Evolutionary conservation across 2,888 invertebrate genomes (phyloP), one percentile per base, ranked within the genome.

Genomic region (Scaptomyza parva): DNA sequence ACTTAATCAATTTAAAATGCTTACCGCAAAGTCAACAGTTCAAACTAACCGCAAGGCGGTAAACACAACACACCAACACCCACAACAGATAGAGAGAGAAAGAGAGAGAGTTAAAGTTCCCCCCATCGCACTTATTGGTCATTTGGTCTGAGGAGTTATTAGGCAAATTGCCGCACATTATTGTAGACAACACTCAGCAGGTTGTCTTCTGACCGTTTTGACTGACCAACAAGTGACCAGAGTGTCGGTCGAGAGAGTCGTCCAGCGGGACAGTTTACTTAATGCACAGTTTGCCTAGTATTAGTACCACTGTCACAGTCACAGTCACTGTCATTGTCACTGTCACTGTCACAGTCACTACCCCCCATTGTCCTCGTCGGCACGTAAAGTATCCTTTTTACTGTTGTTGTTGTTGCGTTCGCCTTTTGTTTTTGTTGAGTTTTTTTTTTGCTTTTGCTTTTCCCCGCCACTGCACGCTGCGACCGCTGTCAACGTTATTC

Each of bases 1-100:
- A 85, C 88, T 87, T 87, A 87, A 82, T 82, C 88, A 82, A 82
- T 87, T 82, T 82, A 82, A 82, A 82, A 83, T 87, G 88, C 83
- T 78, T 52, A 76, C 82, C 88, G 63, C 82, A 82, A 72, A 85
- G 82, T 82, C 82, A 82, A 82, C 82, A 82, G 88, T 85, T 82
- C 88, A 88, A 82, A 82, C 86, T 81, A 85, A 82, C 82, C 82
- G 68, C 82, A 81, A 70, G 64, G 53, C 60, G 69, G 86, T 67
- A 70, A 82, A 55, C 65, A 69, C 59, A 43, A 55, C 73, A 18
- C 53, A 26, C 45, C 14, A 8, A 35, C 35, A 22, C 39, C 5
- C 58, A 45, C 40, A 14, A 12, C 30, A 35, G 40, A 37, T 17
- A 33, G 17, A 30, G 30, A 14, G 30, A 37, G 44, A 52, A 33